Base-by-base conservation (phyloP, 2,888 invertebrate genomes). In the Pristionchus entomophagus region DNA sequence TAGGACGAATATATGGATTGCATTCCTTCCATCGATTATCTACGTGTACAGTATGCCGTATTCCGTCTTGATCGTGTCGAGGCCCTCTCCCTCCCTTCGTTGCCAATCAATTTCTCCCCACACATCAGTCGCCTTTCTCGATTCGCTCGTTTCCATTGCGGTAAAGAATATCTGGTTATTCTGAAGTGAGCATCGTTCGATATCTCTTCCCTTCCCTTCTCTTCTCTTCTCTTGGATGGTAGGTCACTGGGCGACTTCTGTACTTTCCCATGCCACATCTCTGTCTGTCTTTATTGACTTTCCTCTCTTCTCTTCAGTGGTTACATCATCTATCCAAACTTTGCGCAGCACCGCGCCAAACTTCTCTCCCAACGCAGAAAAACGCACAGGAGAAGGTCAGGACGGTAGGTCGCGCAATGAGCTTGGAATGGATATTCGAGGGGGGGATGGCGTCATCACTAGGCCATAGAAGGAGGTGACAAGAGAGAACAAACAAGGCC, bases 21-120 rank as follows among this genome's bases (percentile, higher is more conserved):
- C 82, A 56, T 59, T 82, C 82, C 59, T 51, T 83, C 81, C 49
- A 85, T 81, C 86, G 59, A 53, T 78, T 26, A 19, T 82, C 29
- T 73, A 65, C 53, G 32, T 84, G 51, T 59, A 56, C 59, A 35
- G n/a, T 65, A 53, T n/a, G n/a, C 80, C 65, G 38, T 59, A 56
- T 80, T 85, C 77, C 80, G 29, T 49, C 45, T 38, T 45, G 29
- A 12, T 77, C 78, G 45, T 80, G 29, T 81, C 45, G 83, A 83
- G 69, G 35, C 62, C 73, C 49, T 45, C 69, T 49, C 38, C 41
- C 26, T 78, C 65, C 82, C 82, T 35, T 32, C 35, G 29, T 56
- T 51, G 56, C 65, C 41, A 41, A 41, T 86, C 78, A 19, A 78
- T 78, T n/a, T 78, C 10, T 35, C 38, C 5, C 3, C 45, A 78